A percentile compares a stretch with the other conserved stretches of the same genome.
Conservation (phyloP, 92 coral and sea anemone species). For the Siderastrea siderea region DNA sequence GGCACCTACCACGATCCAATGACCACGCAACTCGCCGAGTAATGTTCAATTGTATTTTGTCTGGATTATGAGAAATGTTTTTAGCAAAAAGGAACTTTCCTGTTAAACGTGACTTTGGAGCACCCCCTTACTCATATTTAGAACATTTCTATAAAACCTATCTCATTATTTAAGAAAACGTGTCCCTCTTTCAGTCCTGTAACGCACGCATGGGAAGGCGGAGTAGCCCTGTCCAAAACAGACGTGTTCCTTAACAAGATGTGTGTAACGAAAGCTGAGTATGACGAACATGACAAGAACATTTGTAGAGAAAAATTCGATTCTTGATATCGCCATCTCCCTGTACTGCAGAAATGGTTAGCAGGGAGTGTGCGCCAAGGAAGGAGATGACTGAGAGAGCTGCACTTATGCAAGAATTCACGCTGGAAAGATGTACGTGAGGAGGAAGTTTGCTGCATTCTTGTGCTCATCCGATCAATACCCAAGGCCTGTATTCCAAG, state of each 20-base stretch:
- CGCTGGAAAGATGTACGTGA: not conserved
- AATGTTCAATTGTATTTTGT: too few species aligned
- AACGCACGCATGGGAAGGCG: constrained; percentile 93
- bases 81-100: too few species aligned
- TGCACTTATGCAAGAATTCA: not conserved
- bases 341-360: not conserved
- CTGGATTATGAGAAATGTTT: too few species aligned
- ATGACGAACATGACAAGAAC: constrained; percentile 93
- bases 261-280: constrained; percentile 98
- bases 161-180: too few species aligned
- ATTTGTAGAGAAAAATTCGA: constrained; percentile 93
- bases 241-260: constrained; percentile 89
- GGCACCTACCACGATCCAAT: too few species aligned
- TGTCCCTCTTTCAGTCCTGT: constrained; percentile 70
- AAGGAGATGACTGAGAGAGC: not conserved
- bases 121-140: too few species aligned
- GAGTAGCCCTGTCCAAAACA: constrained; percentile 81
- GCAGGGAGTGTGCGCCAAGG: not conserved
- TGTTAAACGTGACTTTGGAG: too few species aligned
- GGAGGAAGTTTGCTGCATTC: not conserved
- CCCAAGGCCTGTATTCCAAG: too few species aligned
- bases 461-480: not conserved
- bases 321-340: constrained; percentile 35
- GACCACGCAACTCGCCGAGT: too few species aligned
- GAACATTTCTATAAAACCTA: too few species aligned